Evolutionary conservation across 2,888 invertebrate genomes (phyloP), one percentile per base, ranked within the genome.

Genomic region (Hedychridium roseum): DNA sequence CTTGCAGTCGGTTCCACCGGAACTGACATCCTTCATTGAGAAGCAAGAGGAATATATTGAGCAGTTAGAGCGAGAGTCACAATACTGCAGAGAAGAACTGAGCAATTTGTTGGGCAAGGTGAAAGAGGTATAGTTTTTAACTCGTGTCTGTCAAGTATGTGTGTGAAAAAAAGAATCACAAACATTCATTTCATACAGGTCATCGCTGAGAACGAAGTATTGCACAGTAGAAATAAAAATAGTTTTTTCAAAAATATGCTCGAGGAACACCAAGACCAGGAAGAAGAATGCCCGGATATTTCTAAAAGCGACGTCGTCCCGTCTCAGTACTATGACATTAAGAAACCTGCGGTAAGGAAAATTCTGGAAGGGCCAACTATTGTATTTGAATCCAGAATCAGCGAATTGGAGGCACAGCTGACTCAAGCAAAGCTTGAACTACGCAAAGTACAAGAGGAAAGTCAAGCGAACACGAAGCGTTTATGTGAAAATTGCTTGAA

Each of bases 41-140:
- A 87, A 90, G 54, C 92, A 93, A 66, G 92, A 92, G 69, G 91
- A 91, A 65, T 92, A 93, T 69, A 92, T 93, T 38, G 90, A 92
- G 55, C 92, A 93, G 73, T 75, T 93, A 39, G 92, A 93, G 74
- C 85, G 89, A 61, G 92, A 93, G 80, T 91, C 92, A 27, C 88
- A 89, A 67, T 91, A 90, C 70, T 92, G 92, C 73, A 85, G 90
- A 79, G 90, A 88, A 39, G 92, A 92, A 75, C 78, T 93, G 4
- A 86, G 88, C 57, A 88, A 87, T 66, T 82, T 92, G 11, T 80
- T 92, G 9, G 87, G 88, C 1, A 92, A 92, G 82, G 92, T 93
- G 2, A 90, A 90, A 73, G 92, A 92, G 76, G 91, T 74, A 53
- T 14, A 48, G 7, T 6, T 20, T 40, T 21, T 16, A 17, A 27